phyloP scores from a whole-genome alignment of 1,140 invertebrate species.

The Drosophila nasuta region DNA sequence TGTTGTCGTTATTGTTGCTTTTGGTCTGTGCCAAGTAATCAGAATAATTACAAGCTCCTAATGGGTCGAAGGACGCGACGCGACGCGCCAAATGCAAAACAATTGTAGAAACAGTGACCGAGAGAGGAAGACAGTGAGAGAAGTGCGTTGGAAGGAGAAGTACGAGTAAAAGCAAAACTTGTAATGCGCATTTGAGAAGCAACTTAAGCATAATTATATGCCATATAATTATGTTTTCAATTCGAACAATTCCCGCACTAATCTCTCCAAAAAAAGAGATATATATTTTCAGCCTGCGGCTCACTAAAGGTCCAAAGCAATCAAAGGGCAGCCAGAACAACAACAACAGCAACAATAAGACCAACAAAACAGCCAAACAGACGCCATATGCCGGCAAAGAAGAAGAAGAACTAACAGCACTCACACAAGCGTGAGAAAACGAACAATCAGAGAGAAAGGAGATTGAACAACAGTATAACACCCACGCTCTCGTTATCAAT shows the following conservation, averaged over 20 bases:
- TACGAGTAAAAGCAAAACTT: slow-evolving; percentile 1
- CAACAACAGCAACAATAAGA: slow-evolving; percentile 7
- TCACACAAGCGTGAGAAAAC: slow-evolving; percentile 1
- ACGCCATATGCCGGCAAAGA: slow-evolving; percentile 55
- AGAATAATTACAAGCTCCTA: slow-evolving; percentile 78
- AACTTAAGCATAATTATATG: slow-evolving; percentile 33
- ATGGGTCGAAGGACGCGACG: slow-evolving; percentile 54
- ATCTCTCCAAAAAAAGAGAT: neutral
- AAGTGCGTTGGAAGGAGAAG: neutral
- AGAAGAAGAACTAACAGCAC: slow-evolving; percentile 29
- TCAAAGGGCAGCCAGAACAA: neutral
- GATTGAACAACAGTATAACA: neutral
- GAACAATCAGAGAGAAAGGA: neutral
- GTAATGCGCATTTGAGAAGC: slow-evolving; percentile 40
- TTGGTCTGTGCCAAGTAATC: slow-evolving; percentile 70
- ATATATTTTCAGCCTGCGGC: slow-evolving; percentile 7
- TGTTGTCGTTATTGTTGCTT: slow-evolving; percentile 40
- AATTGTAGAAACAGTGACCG: slow-evolving; percentile 33
- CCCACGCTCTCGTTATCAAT: slow-evolving; percentile 40
- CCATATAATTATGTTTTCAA: slow-evolving; percentile 36
- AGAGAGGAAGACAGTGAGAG: neutral
- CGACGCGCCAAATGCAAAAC: slow-evolving; percentile 52
- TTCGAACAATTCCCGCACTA: slow-evolving; percentile 2
- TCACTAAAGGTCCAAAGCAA: slow-evolving; percentile 3
- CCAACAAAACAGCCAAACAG: slow-evolving; percentile 10